These are phyloP conservation scores for Archaeoteleia sp. DNA, from an alignment of 2,888 invertebrate species.

Conservation along the genomic window DNA sequence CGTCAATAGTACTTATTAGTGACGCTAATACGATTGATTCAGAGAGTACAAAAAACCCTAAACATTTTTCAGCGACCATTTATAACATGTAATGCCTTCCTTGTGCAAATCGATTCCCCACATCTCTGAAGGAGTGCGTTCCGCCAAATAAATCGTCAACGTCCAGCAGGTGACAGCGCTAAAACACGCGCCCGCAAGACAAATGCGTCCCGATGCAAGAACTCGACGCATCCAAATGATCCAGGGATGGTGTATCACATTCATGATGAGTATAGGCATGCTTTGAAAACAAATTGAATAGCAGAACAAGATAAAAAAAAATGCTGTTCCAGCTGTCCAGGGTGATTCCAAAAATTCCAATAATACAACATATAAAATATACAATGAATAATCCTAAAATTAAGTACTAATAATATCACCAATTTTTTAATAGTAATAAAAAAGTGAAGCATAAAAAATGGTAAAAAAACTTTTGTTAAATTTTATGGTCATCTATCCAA, in stretches of 20 bases:
- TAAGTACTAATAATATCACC: too few relatives aligned
- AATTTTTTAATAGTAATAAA: too few relatives aligned
- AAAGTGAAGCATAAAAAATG: too few relatives aligned
- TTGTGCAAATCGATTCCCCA: conserved; percentile 54
- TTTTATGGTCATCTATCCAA: too few relatives aligned
- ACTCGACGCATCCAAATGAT: conserved; percentile 54
- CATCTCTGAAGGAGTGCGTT: conserved; percentile 53
- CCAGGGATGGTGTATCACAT: conserved; percentile 49
- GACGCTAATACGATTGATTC: conserved; percentile 45
- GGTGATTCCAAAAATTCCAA: too few relatives aligned
- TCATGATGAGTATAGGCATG: conserved; percentile 49
- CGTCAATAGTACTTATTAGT: too few relatives aligned
- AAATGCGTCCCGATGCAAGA: conserved; percentile 54
- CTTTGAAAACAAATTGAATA: conserved; percentile 41
- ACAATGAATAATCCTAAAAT: too few relatives aligned
- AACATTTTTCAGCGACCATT: conserved; percentile 46
- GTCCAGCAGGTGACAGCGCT: conserved; percentile 56
- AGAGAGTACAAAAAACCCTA: conserved; percentile 44
- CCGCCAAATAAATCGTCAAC: conserved; percentile 55
- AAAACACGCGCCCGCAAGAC: conserved; percentile 56
- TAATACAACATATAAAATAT: too few relatives aligned
- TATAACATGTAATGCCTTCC: conserved; percentile 52
- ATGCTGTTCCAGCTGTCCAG: too few relatives aligned
- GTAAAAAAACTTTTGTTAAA: too few relatives aligned
- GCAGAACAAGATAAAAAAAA: conserved; percentile 7